Base-by-base conservation (phyloP, 1,140 invertebrate species). In the Holcopasites calliopsidis region DNA sequence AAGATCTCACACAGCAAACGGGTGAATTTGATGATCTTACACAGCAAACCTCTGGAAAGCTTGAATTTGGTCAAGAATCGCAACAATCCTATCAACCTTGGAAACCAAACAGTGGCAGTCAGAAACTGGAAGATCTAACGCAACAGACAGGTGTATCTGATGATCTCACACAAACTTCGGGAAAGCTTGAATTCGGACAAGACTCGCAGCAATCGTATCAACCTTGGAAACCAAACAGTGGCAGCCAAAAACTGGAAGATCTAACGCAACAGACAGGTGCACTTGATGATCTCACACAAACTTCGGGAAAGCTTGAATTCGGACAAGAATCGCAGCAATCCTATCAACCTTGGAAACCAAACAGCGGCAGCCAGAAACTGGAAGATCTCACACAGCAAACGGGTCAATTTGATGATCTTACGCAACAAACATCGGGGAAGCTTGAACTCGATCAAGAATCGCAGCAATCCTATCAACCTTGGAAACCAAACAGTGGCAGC, bases 61-160 rank as follows among this genome's bases (percentile, higher is more conserved):
- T 91, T 82, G 84, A 91, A 66, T 86, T 90, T 68, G 86, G 81
- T 0, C 89, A 91, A 74, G 81, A 88, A 64, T 77, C 79, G 23
- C 83, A 88, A 11, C 62, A 69, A 4, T n/a, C 47, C 40, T 40
- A 57, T 66, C 54, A 68, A 54, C 57, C 66, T 57, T 26, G 10
- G 44, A 33, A 62, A 47, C 40, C 78, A 71, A 38, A 49, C 54
- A 33, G 28, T 13, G 38, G 23, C 11, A 40, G 26, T 26, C 77
- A 76, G 18, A 44, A 76, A 7, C 7, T 44, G 3, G 40, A 66
- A 11, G 68, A 79, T 62, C 26, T 33, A 6, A 21, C 42, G 28
- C 74, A 77, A 40, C 70, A 62, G 44, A 68, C 42, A 13, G n/a
- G 28, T 10, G 40, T 23, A 33, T 35, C 40, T 33, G 65, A 58